These are phyloP conservation scores for Drosophila teissieri DNA, from an alignment of 1,140 invertebrate genomes.

Conservation along the genomic window DNA sequence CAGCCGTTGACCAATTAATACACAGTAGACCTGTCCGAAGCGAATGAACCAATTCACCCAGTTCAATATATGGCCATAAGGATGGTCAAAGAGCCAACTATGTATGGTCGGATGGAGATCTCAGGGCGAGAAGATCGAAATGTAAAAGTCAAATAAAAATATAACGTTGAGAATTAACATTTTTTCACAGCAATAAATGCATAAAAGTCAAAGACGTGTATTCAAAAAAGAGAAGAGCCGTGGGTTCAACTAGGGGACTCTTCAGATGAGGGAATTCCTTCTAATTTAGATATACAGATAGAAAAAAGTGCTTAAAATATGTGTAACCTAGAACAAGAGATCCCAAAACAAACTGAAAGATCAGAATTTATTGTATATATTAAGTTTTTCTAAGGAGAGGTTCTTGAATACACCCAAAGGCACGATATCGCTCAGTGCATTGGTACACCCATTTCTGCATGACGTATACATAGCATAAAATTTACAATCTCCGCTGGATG, in stretches of 20 bases:
- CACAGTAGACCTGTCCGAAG: constrained; percentile 45
- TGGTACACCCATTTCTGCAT: constrained; percentile 18
- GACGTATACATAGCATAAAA: constrained; percentile 36
- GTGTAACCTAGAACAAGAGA: too few species aligned
- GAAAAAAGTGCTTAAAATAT: neutral
- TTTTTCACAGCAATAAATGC: constrained; percentile 67
- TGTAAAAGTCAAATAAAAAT: constrained; percentile 63
- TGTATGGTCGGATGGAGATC: constrained; percentile 44
- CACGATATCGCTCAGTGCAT: constrained; percentile 11
- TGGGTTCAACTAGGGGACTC: constrained; percentile 16
- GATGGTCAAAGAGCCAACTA: constrained; percentile 53
- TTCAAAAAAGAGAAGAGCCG: constrained; percentile 8
- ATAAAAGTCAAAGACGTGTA: constrained; percentile 56
- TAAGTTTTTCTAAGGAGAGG: too few species aligned
- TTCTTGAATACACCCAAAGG: too few species aligned
- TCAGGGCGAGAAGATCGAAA: constrained; percentile 40
- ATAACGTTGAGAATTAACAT: constrained; percentile 65
- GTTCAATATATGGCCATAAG: constrained; percentile 19
- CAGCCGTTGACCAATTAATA: constrained; percentile 50
- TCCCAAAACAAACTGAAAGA: too few species aligned
- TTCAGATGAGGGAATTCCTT: constrained; percentile 10
- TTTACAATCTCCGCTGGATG: constrained; percentile 58
- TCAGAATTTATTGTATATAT: too few species aligned
- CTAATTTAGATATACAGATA: constrained; percentile 4
- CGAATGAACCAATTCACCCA: constrained; percentile 43